A percentile compares a stretch with the other conserved stretches of the same genome.
These are phyloP conservation scores for Dugesia japonica DNA, from an alignment of 2,888 invertebrate species.

Conservation along the genomic window DNA sequence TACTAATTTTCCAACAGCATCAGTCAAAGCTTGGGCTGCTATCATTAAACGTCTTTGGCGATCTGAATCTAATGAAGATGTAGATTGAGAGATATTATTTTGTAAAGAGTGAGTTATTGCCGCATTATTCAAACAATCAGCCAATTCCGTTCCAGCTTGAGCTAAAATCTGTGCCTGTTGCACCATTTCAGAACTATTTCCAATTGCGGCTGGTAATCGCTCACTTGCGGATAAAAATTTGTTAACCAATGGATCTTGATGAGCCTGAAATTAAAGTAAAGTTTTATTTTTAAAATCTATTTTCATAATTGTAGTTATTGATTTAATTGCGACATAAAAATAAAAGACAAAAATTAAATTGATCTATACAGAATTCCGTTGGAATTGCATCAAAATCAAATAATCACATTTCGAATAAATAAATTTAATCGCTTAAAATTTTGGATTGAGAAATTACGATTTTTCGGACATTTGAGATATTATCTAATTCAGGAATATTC, in stretches of 20 bases:
- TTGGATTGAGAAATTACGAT: too few species aligned
- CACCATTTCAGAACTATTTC: constrained; percentile 81
- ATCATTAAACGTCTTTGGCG: constrained; percentile 75
- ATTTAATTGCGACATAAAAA: too few species aligned
- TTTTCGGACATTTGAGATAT: too few species aligned
- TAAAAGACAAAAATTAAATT: too few species aligned
- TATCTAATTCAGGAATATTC: too few species aligned
- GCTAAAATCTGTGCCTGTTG: constrained; percentile 74
- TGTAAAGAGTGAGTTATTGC: background rate
- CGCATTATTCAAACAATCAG: background rate
- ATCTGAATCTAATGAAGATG: constrained; percentile 52
- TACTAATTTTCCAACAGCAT: constrained; percentile 87
- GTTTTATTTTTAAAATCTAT: too few species aligned
- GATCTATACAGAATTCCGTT: too few species aligned
- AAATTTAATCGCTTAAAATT: too few species aligned
- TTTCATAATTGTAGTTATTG: too few species aligned
- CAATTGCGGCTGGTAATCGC: constrained; percentile 65
- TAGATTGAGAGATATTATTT: background rate
- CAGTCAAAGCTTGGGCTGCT: constrained; percentile 78
- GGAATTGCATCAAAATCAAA: too few species aligned
- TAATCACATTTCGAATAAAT: too few species aligned
- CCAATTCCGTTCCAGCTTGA: constrained; percentile 50
- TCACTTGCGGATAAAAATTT: constrained; percentile 75
- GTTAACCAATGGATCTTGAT: constrained; percentile 68
- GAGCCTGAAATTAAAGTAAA: constrained; percentile 26